These are phyloP conservation scores for Lagodon rhomboides DNA, from an alignment of 2,797 vertebrate genomes.

Conservation along the genomic window DNA sequence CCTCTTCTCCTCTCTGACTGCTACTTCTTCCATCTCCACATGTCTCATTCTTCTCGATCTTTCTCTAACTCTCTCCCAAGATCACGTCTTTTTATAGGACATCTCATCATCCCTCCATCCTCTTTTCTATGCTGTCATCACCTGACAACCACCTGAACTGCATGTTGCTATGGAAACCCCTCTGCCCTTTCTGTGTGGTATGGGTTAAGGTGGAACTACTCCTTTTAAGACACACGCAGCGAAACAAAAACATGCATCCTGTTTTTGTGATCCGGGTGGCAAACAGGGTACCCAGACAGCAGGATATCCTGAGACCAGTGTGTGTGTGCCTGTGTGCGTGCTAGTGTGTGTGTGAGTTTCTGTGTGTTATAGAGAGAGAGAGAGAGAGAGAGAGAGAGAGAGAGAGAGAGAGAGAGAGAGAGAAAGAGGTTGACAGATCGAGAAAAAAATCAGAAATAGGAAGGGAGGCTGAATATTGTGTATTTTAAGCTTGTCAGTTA, in stretches of 20 bases:
- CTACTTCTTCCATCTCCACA: neutral
- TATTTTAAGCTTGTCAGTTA: neutral
- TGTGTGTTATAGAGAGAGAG: neutral
- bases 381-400: neutral
- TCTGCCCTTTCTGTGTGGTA: constrained; percentile 64
- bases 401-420: neutral
- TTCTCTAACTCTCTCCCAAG: neutral
- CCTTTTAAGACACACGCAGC: constrained; percentile 30
- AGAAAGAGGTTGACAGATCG: neutral
- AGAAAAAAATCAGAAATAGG: constrained; percentile 8
- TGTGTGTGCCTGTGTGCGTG: constrained; percentile 2
- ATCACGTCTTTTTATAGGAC: neutral
- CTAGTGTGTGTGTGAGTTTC: constrained; percentile 1
- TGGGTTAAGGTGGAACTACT: constrained; percentile 43
- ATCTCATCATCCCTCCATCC: constrained; percentile 39
- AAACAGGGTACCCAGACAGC: constrained; percentile 62
- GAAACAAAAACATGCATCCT: constrained; percentile 64
- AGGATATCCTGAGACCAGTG: constrained; percentile 69
- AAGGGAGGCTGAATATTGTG: constrained; percentile 13
- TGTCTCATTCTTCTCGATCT: constrained; percentile 3
- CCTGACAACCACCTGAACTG: constrained; percentile 69
- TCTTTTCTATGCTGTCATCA: constrained; percentile 54
- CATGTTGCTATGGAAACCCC: constrained; percentile 72
- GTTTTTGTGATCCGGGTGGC: constrained; percentile 64
- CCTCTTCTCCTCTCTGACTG: neutral